Base-by-base conservation (phyloP, 2,797 vertebrate species). In the Chelidonichthys spinosus region DNA sequence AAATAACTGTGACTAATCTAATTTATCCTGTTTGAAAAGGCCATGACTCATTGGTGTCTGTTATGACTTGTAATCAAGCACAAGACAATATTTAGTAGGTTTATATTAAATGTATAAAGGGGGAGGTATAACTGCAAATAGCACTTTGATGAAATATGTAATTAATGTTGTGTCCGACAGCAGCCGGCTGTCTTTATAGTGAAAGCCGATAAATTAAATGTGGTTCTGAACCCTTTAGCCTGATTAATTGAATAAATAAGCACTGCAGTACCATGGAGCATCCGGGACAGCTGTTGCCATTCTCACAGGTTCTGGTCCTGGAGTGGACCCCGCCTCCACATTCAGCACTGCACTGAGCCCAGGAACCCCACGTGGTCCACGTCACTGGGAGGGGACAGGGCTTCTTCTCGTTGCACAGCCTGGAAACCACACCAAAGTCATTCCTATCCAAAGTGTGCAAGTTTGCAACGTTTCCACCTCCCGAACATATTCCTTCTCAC, bases 261-360 rank as follows among this genome's bases (percentile, higher is more conserved):
- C 35, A 6, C 6, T 37, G 4, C 9, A 36, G 76, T 92, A 99
- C 98, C 94, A 93, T 91, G 0, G 92, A 90, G 74, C 98, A 99
- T 76, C 98, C 98, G 0, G 95, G 94, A 70, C 98, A 99, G 77
- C 94, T 95, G 42, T 95, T 95, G 40, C 96, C 97, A 1, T 98
- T 98, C 84, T 97, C 96, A 25, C 98, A 99, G 0, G 85, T 95
- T 80, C 98, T 93, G 44, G 95, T 94, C 3, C 98, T 95, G 1
- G 97, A 96, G 79, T 98, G 97, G 78, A 98, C 95, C 53, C 98
- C 98, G 0, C 97, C 98, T 25, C 97, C 97, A 0, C 98, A 99
- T 36, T 96, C 95, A 15, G 95, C 94, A 0, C 95, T 98, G 90
- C 98, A 99, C 60, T 95, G 95, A 72, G 97, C 95, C 98, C 98